Evolutionary conservation across 2,113 vertebrate genomes (phyloP).

Genomic region (Hippopotamus amphibius): DNA sequence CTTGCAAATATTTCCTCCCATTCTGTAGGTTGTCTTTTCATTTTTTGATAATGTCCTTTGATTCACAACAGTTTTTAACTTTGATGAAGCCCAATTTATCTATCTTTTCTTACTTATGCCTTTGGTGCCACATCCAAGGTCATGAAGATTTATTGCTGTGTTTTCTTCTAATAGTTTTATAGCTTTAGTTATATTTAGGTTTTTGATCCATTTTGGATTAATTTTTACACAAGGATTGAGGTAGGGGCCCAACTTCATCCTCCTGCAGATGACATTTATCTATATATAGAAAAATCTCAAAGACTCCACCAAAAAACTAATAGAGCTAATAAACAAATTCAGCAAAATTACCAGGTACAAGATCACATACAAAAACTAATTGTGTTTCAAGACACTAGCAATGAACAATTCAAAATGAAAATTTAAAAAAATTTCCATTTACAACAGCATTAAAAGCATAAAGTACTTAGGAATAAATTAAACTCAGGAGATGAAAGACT

Average conservation of each 20-base stretch:
- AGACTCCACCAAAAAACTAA: neutral
- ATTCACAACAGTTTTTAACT: neutral
- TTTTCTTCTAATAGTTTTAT: conserved; percentile 1
- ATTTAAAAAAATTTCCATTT: conserved; percentile 11
- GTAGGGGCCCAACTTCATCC: neutral
- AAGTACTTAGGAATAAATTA: neutral
- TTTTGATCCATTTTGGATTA: neutral
- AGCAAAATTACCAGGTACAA: neutral
- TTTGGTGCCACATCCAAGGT: neutral
- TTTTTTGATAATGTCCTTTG: conserved; percentile 32
- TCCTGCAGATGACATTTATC: neutral
- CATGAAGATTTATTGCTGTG: neutral
- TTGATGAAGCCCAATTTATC: neutral
- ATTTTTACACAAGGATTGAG: neutral
- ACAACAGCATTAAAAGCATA: neutral
- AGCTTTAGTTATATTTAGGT: neutral
- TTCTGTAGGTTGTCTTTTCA: neutral
- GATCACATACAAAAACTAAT: neutral
- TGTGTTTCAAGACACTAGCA: conserved; percentile 12
- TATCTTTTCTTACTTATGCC: neutral
- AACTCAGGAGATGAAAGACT: neutral
- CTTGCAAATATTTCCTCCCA: neutral
- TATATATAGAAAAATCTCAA: neutral
- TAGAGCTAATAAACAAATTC: neutral
- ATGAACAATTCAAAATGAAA: neutral